A percentile compares a stretch with the other conserved stretches of the same genome.
Evolutionary conservation across 2,113 vertebrate species (phyloP).

Genomic region (Ranitomeya imitator): DNA sequence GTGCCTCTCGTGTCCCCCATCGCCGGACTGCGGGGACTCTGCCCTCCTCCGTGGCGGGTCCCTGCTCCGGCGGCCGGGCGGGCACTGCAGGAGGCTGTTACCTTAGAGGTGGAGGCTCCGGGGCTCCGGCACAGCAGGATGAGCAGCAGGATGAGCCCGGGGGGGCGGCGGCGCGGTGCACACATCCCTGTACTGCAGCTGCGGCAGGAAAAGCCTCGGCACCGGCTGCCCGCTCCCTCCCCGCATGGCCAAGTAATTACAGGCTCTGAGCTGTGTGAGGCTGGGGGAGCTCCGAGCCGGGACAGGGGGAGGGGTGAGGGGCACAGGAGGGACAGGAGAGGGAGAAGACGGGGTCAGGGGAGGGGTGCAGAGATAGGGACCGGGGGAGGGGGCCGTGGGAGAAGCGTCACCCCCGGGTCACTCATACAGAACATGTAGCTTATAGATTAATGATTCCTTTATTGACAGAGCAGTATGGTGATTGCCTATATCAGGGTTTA

Average conservation of each 20-base stretch:
- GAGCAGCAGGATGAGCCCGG: constrained; percentile 58
- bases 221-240: constrained; percentile 56
- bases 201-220: constrained; percentile 54
- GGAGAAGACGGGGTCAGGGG: constrained; percentile 33
- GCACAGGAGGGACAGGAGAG: constrained; percentile 31
- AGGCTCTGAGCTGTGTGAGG: constrained; percentile 72
- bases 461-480: too few species aligned
- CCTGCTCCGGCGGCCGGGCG: too few species aligned
- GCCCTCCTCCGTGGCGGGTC: too few species aligned
- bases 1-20: too few species aligned
- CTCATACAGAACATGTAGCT: too few species aligned
- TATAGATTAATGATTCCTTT: too few species aligned
- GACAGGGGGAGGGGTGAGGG: constrained; percentile 20
- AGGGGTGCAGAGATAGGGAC: constrained; percentile 31
- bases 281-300: constrained; percentile 62
- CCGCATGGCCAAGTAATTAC: constrained; percentile 71
- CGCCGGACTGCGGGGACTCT: too few species aligned
- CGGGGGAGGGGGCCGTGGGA: neutral
- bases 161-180: constrained; percentile 51
- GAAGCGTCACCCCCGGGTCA: too few species aligned
- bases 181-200: constrained; percentile 64
- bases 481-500: too few species aligned
- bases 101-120: constrained; percentile 62
- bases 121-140: neutral
- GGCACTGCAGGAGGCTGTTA: constrained; percentile 55